Percentiles rank a stretch among this genome's conserved stretches.
phyloP scores from a whole-genome alignment of 30 jellyfish, hydroid and myxozoan genomes.

The Turritopsis dohrnii region DNA sequence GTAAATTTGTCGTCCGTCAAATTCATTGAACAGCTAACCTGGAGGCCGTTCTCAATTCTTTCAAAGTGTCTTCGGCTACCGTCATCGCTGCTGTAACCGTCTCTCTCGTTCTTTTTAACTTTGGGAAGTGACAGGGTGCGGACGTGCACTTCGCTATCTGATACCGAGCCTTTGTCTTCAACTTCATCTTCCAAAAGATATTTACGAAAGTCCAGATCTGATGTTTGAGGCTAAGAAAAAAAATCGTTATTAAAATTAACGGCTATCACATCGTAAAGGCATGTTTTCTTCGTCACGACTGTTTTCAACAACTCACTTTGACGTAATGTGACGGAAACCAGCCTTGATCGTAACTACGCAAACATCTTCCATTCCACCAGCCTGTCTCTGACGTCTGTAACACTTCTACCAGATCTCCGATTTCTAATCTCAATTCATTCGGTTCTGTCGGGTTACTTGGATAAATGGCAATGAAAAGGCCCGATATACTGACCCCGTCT shows the following conservation, averaged over 20 bases:
- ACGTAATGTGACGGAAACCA: conserved; percentile 40
- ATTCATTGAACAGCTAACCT: neutral
- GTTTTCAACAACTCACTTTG: neutral
- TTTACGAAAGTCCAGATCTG: conserved; percentile 15
- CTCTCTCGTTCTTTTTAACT: neutral
- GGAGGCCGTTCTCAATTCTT: neutral
- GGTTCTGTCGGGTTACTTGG: conserved; percentile 24
- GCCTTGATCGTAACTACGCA: conserved; percentile 28
- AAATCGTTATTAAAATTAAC: neutral
- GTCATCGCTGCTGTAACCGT: conserved; percentile 28
- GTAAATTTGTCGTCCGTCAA: too few relatives aligned
- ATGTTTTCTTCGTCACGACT: too few relatives aligned
- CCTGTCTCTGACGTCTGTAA: conserved; percentile 33
- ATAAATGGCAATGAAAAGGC: conserved; percentile 21
- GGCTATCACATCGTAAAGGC: neutral
- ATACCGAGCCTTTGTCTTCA: conserved; percentile 31
- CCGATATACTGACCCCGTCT: conserved; percentile 2
- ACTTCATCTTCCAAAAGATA: neutral
- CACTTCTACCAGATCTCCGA: conserved; percentile 34
- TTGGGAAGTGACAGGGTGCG: neutral
- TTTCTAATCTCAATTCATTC: conserved; percentile 24
- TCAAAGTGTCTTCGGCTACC: neutral
- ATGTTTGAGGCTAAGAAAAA: conserved; percentile 10
- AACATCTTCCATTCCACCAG: conserved; percentile 39
- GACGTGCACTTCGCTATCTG: conserved; percentile 31